Percentiles rank a stretch among this genome's conserved stretches.
Conservation (phyloP, 1,140 invertebrate genomes). For the Ylistrum balloti region DNA sequence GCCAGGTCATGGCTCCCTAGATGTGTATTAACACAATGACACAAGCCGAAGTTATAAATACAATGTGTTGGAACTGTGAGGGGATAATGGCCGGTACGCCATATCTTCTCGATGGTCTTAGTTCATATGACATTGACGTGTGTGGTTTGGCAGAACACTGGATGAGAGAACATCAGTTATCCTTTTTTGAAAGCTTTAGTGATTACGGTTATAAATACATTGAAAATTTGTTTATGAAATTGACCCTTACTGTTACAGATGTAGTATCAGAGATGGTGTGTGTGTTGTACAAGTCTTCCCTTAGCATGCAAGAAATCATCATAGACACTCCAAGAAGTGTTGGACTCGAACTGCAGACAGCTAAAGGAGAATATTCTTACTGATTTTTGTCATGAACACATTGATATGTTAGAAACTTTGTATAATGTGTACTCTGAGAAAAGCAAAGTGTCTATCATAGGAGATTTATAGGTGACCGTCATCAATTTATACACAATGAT, state of each 20-base stretch:
- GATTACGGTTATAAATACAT: too few species aligned
- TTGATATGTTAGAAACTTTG: not conserved
- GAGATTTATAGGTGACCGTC: conserved; percentile 7
- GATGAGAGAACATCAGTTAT: not conserved
- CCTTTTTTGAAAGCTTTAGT: not conserved
- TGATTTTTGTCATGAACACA: not conserved
- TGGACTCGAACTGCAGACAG: not conserved
- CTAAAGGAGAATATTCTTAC: not conserved
- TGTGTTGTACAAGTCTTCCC: not conserved
- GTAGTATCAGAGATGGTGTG: too few species aligned
- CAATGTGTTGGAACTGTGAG: conserved; percentile 44
- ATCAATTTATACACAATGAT: not conserved
- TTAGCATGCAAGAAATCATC: not conserved
- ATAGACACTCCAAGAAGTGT: not conserved
- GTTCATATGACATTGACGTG: not conserved
- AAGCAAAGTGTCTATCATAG: not conserved
- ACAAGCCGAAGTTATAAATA: not conserved
- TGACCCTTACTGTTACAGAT: too few species aligned
- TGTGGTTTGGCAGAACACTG: conserved; percentile 29
- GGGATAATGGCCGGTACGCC: not conserved
- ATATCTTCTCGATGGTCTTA: not conserved
- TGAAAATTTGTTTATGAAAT: too few species aligned
- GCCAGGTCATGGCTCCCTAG: not conserved
- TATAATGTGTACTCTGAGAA: not conserved
- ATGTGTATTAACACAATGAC: not conserved